phyloP scores from a whole-genome alignment of 1,140 invertebrate species.

The Eubasilissa regina region DNA sequence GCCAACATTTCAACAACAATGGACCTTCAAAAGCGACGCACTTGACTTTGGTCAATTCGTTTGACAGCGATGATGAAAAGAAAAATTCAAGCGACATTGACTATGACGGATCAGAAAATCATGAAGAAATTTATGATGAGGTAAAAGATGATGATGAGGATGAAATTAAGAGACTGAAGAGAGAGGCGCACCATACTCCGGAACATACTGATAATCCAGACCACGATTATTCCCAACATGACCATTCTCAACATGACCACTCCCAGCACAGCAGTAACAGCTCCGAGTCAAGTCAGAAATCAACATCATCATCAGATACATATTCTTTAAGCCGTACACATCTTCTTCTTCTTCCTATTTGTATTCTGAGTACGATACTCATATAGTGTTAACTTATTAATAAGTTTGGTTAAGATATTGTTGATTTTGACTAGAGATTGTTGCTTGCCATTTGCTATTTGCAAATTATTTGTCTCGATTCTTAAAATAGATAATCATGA shows the following conservation, averaged over 20 bases:
- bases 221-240: constrained; percentile 43
- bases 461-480: constrained; percentile 16
- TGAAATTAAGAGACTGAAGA: constrained; percentile 43
- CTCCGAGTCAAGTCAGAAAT: constrained; percentile 23
- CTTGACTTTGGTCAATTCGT: constrained; percentile 44
- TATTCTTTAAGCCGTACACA: background rate
- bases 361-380: constrained; percentile 27
- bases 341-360: constrained; percentile 24
- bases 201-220: constrained; percentile 47
- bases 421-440: constrained; percentile 1
- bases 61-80: constrained; percentile 44
- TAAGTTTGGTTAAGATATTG: constrained; percentile 33
- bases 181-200: constrained; percentile 53
- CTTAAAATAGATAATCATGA: background rate
- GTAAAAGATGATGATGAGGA: constrained; percentile 45
- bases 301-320: constrained; percentile 8
- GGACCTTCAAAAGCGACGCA: constrained; percentile 43
- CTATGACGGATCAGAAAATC: constrained; percentile 59
- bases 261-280: constrained; percentile 13
- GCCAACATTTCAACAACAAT: constrained; percentile 18
- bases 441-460: constrained; percentile 42
- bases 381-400: constrained; percentile 17
- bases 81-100: constrained; percentile 52
- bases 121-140: constrained; percentile 57
- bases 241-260: constrained; percentile 53